A percentile compares a stretch with the other conserved stretches of the same genome.
Conservation (phyloP, 30 jellyfish, hydroid and myxozoan species). For the Aurelia aurita complex sp. Pacific region DNA sequence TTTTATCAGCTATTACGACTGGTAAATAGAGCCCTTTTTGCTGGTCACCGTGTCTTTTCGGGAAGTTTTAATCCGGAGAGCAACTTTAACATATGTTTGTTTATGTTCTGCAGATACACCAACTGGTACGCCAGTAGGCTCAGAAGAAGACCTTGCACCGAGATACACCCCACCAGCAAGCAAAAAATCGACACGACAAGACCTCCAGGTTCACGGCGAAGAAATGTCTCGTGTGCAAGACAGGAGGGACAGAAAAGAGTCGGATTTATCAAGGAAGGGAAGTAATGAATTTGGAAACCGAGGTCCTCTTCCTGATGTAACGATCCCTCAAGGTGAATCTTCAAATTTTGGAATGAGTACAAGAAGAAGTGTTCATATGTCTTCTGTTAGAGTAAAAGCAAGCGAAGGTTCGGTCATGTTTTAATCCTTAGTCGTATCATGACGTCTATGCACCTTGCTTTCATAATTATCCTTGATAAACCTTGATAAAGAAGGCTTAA, state of each 20-base stretch:
- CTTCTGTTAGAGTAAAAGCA: conserved; percentile 75
- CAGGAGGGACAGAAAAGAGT: conserved; percentile 17
- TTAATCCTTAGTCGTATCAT: conserved; percentile 1
- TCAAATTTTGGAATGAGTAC: conserved; percentile 66
- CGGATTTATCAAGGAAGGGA: conserved; percentile 7
- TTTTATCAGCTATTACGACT: too few relatives aligned
- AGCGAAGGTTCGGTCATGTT: conserved; percentile 66
- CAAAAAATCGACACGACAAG: conserved; percentile 20
- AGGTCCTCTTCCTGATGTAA: conserved; percentile 98
- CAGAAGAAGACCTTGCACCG: conserved; percentile 82
- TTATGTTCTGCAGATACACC: conserved; percentile 30
- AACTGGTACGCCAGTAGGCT: conserved; percentile 91
- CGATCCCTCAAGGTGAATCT: conserved; percentile 73
- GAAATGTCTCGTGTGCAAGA: conserved; percentile 33
- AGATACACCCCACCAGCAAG: conserved; percentile 39
- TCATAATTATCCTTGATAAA: too few relatives aligned
- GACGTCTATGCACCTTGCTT: neutral
- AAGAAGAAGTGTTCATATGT: conserved; percentile 82
- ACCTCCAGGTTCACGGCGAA: conserved; percentile 47
- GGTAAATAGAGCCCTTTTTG: too few relatives aligned
- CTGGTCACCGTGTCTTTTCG: too few relatives aligned
- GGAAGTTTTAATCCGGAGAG: too few relatives aligned
- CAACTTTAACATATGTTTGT: too few relatives aligned
- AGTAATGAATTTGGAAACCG: conserved; percentile 57
- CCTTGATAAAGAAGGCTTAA: too few relatives aligned